These are phyloP conservation scores for Salminus brasiliensis DNA, from an alignment of 2,113 vertebrate genomes.

Conservation along the genomic window DNA sequence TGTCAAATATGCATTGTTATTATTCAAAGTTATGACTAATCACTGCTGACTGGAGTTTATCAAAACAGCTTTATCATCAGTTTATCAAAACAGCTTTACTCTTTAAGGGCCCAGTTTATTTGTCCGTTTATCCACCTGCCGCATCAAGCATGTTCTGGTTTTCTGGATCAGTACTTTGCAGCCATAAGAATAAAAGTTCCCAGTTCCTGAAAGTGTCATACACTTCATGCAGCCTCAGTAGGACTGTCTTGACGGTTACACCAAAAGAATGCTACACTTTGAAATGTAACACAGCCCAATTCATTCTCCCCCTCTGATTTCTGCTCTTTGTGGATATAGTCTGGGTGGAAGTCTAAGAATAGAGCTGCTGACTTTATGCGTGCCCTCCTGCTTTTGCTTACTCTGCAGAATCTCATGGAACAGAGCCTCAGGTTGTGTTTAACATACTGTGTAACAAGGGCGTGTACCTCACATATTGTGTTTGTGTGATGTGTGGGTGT, in stretches of 20 bases:
- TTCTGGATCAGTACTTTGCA: not conserved
- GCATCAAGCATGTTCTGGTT: not conserved
- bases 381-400: conserved; percentile 51
- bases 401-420: conserved; percentile 43
- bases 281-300: not conserved
- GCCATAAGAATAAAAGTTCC: not conserved
- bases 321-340: conserved; percentile 3
- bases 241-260: not conserved
- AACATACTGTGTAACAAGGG: conserved; percentile 19
- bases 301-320: not conserved
- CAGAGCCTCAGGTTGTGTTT: conserved; percentile 29
- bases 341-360: conserved; percentile 57
- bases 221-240: not conserved
- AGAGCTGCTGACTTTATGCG: conserved; percentile 59
- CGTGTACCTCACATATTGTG: conserved; percentile 29
- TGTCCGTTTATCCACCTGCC: not conserved
- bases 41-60: not conserved
- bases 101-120: not conserved
- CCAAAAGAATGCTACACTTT: not conserved
- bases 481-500: conserved; percentile 23
- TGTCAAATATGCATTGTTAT: not conserved
- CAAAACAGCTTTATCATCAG: too few species aligned
- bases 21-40: not conserved
- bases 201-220: not conserved
- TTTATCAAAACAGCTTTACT: not conserved